These are phyloP conservation scores for Gymnogyps californianus DNA, from an alignment of 2,113 vertebrate species.

Conservation along the genomic window DNA sequence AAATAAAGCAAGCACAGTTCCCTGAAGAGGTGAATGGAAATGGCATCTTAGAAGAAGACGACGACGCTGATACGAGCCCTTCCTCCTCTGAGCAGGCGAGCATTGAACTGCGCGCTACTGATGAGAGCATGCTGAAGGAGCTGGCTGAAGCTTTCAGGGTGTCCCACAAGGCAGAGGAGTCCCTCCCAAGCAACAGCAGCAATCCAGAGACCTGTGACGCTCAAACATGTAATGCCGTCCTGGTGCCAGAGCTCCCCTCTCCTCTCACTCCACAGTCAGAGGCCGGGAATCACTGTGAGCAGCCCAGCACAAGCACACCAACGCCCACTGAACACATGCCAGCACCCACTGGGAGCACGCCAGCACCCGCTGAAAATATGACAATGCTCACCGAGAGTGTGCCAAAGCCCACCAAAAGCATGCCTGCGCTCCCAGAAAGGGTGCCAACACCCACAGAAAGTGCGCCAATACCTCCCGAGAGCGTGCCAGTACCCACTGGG, in stretches of 20 bases:
- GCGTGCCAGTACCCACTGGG: not conserved
- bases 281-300: not conserved
- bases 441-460: not conserved
- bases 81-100: not conserved
- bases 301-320: not conserved
- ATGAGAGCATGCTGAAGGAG: constrained; percentile 76
- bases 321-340: not conserved
- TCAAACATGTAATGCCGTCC: fast-evolving
- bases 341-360: not conserved
- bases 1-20: constrained; percentile 85
- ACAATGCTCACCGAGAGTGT: fast-evolving
- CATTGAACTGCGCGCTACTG: not conserved
- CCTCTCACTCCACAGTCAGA: not conserved
- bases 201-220: not conserved
- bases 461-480: not conserved
- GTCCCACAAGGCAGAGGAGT: constrained; percentile 44
- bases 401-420: not conserved
- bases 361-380: not conserved
- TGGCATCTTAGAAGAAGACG: constrained; percentile 52
- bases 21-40: constrained; percentile 34
- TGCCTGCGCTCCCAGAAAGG: fast-evolving
- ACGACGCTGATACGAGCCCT: not conserved
- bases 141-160: constrained; percentile 77
- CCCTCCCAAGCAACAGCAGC: not conserved
- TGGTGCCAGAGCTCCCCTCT: not conserved